Evolutionary conservation across 2,888 invertebrate species (phyloP), one percentile per base, ranked within the genome.

Genomic region (Shargacucullia verbasci): DNA sequence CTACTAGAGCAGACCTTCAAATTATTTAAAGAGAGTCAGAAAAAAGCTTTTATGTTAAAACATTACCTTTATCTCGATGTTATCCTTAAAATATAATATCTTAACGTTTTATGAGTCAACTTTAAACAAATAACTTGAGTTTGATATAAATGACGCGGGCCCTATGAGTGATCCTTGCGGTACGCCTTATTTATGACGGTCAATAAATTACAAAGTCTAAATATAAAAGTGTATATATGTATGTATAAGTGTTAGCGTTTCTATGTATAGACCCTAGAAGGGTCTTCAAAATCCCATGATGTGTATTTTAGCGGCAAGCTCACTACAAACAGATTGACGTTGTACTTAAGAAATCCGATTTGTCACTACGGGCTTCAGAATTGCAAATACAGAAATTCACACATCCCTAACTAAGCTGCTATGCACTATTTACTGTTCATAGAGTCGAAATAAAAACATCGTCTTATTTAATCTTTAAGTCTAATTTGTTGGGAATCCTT

Each of bases 261-360:
- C 27, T 52, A 20, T 52, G 40, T 56, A 37, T 27, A 31, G n/a
- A n/a, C n/a, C 12, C 49, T 29, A 38, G n/a, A n/a, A n/a, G 25
- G 20, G 60, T 55, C 66, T 37, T 48, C 37, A 40, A 59, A 47
- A 70, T 55, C 39, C 44, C 35, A 47, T 68, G 13, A 63, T 56
- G 53, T 65, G 66, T 62, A 54, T 73, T 62, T 70, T 53, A 62
- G 66, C 50, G 54, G 35, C 34, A 46, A 54, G 54, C 40, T 58
- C 45, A 25, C 48, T 54, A 56, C 61, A 52, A 76, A 66, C 56
- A 60, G 61, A 58, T 43, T 54, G 50, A 59, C 41, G 59, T 60
- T 71, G 65, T 71, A 63, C 50, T 59, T 44, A 37, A 13, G 34
- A 66, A 74, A 76, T 70, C 65, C 56, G 64, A 76, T 74, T 78